Conservation (phyloP, 2,888 invertebrate genomes). For the Drosophila tripunctata region DNA sequence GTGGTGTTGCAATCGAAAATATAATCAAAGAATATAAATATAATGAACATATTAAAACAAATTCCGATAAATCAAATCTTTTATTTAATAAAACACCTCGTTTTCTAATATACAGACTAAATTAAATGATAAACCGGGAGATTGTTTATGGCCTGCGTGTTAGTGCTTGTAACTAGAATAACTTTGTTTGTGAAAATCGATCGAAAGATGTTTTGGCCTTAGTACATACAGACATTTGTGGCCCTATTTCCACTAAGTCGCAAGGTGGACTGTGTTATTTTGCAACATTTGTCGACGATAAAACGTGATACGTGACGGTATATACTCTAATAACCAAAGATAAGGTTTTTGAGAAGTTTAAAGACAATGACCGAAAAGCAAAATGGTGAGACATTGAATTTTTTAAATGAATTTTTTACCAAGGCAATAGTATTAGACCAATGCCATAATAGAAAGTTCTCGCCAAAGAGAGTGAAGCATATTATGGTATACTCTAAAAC, state of each 20-base stretch:
- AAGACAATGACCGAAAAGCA: conserved; percentile 5
- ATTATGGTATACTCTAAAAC: conserved; percentile 26
- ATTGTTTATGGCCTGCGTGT: too few relatives aligned
- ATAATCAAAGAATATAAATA: too few relatives aligned
- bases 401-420: not conserved
- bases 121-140: too few relatives aligned
- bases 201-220: conserved; percentile 6
- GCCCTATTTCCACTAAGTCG: conserved; percentile 1
- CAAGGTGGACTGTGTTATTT: conserved; percentile 7
- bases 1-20: too few relatives aligned
- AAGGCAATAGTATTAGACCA: conserved; percentile 9
- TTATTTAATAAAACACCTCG: too few relatives aligned
- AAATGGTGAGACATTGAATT: conserved; percentile 20
- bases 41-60: too few relatives aligned
- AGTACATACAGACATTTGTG: conserved; percentile 11
- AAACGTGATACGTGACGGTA: conserved; percentile 1
- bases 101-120: too few relatives aligned
- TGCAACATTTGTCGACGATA: conserved; percentile 17
- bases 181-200: not conserved
- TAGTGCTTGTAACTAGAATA: too few relatives aligned
- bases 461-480: conserved; percentile 3
- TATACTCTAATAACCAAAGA: not conserved
- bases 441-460: conserved; percentile 4
- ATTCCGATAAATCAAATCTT: too few relatives aligned
- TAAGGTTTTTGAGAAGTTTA: conserved; percentile 11